Conservation (phyloP, 1,140 invertebrate genomes). For the Penaeus chinensis region DNA sequence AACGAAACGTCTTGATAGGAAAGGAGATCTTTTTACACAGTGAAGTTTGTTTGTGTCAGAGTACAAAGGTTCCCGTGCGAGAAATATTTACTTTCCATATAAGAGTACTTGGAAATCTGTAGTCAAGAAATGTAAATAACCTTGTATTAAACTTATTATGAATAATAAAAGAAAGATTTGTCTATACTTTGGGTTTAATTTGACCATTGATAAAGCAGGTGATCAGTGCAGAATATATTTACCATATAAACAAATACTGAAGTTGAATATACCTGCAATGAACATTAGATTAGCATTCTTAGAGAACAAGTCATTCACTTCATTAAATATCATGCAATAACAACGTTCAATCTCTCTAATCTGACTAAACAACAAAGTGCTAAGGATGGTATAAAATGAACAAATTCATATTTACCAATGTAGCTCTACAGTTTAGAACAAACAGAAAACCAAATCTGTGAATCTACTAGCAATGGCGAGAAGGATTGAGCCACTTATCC, state of each 20-base stretch:
- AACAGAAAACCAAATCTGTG: too few relatives aligned
- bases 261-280: background rate
- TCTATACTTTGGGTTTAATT: constrained; percentile 56
- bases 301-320: too few relatives aligned
- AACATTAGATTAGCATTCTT: too few relatives aligned
- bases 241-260: too few relatives aligned
- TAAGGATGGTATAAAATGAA: too few relatives aligned
- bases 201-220: constrained; percentile 12
- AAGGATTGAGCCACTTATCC: too few relatives aligned
- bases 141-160: constrained; percentile 62
- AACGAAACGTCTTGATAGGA: constrained; percentile 36
- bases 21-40: constrained; percentile 35
- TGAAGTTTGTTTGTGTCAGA: constrained; percentile 45
- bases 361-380: too few relatives aligned
- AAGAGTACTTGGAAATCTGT: constrained; percentile 53
- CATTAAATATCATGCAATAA: too few relatives aligned
- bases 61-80: constrained; percentile 57
- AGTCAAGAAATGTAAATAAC: constrained; percentile 59
- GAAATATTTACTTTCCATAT: constrained; percentile 42
- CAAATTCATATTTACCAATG: too few relatives aligned
- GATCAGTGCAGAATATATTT: background rate
- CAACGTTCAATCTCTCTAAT: too few relatives aligned
- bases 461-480: too few relatives aligned
- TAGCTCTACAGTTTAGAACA: too few relatives aligned
- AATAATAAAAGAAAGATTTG: constrained; percentile 62